Percentiles rank a stretch among this genome's conserved stretches.
phyloP scores from a whole-genome alignment of 2,888 invertebrate species.

The Ophion ventricosus region DNA sequence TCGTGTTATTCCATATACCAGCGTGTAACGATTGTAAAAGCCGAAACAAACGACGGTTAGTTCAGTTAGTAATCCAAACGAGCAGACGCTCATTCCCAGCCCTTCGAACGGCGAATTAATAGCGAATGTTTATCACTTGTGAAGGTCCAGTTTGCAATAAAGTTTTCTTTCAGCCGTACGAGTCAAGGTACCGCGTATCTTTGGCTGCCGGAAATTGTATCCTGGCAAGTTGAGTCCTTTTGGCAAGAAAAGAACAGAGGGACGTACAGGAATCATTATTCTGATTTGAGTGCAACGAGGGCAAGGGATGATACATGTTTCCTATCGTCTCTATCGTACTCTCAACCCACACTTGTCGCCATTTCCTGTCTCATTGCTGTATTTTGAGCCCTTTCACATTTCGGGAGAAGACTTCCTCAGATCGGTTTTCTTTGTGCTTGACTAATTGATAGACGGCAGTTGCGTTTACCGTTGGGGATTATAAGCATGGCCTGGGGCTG shows the following conservation, averaged over 20 bases:
- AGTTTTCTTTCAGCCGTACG: constrained; percentile 21
- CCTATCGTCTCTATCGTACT: too few species aligned
- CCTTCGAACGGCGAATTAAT: constrained; percentile 37
- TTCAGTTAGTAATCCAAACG: constrained; percentile 24
- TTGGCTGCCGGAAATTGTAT: constrained; percentile 1
- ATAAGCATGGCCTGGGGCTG: constrained; percentile 16
- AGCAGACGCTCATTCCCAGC: constrained; percentile 18
- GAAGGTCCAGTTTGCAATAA: constrained; percentile 50
- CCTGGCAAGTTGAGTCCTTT: neutral
- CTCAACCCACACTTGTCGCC: too few species aligned
- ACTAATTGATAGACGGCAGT: neutral
- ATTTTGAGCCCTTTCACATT: too few species aligned
- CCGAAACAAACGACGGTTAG: constrained; percentile 51
- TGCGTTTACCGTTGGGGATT: constrained; percentile 15
- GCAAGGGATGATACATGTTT: too few species aligned
- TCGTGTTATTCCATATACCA: constrained; percentile 19
- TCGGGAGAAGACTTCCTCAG: neutral
- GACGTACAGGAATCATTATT: neutral
- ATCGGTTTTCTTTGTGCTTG: constrained; percentile 21
- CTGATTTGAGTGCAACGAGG: neutral
- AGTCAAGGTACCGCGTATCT: constrained; percentile 9
- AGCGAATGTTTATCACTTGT: constrained; percentile 35
- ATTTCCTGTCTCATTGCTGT: too few species aligned
- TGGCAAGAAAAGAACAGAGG: neutral
- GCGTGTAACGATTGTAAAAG: constrained; percentile 54